Evolutionary conservation across 2,113 vertebrate genomes (phyloP).

Genomic region (Charina bottae): DNA sequence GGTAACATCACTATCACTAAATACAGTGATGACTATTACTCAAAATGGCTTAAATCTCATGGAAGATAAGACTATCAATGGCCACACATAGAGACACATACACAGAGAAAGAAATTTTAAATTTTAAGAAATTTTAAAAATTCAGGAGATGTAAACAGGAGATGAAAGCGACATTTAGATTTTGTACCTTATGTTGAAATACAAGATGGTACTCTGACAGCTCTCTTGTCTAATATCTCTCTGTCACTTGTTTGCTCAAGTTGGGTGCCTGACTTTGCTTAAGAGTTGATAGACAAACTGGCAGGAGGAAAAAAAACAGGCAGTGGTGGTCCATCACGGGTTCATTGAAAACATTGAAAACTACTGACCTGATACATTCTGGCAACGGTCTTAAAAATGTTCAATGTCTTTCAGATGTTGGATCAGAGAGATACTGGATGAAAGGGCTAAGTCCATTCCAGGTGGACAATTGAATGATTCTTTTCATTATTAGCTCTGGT

Average conservation of each 20-base stretch:
- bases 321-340: neutral
- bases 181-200: neutral
- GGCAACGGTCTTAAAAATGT: neutral
- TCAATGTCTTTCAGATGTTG: neutral
- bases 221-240: neutral
- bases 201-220: neutral
- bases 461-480: neutral
- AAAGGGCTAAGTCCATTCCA: neutral
- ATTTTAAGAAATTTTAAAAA: neutral
- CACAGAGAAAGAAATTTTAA: neutral
- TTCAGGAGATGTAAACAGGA: neutral
- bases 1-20: neutral
- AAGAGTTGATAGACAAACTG: neutral
- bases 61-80: neutral
- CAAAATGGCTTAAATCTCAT: neutral
- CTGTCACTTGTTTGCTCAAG: neutral
- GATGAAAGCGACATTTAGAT: neutral
- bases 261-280: neutral
- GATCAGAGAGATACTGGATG: neutral
- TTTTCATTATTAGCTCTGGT: neutral
- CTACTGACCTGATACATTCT: neutral
- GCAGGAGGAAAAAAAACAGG: neutral
- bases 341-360: neutral
- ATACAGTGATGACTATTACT: neutral
- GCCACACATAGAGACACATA: neutral